Conservation (phyloP, 1,140 invertebrate species). For the Drosophila persimilis region DNA sequence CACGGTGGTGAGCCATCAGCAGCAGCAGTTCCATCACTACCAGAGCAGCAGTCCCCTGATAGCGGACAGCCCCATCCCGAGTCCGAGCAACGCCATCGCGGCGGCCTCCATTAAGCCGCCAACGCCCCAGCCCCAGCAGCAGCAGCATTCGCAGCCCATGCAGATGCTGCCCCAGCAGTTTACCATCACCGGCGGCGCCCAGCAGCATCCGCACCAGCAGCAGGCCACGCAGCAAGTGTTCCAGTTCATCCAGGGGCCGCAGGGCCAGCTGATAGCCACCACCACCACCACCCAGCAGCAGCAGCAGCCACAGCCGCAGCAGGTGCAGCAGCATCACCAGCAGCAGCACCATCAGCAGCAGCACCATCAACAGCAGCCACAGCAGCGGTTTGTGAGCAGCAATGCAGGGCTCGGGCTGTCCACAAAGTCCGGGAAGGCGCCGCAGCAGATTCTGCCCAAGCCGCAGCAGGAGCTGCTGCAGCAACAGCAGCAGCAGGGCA, state of each 20-base stretch:
- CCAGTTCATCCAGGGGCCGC: slow-evolving; percentile 80
- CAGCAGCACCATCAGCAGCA: slow-evolving; percentile 10
- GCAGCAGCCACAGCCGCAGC: slow-evolving; percentile 43
- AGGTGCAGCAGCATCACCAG: slow-evolving; percentile 50
- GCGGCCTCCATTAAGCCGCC: slow-evolving; percentile 77
- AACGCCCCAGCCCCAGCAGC: slow-evolving; percentile 72
- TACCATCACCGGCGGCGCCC: slow-evolving; percentile 60
- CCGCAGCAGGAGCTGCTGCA: slow-evolving; percentile 63
- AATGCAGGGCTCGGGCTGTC: slow-evolving; percentile 60
- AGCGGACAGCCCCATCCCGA: slow-evolving; percentile 79
- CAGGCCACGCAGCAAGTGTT: slow-evolving; percentile 69
- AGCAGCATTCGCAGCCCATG: slow-evolving; percentile 63
- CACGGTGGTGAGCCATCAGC: slow-evolving; percentile 55
- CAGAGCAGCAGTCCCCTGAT: slow-evolving; percentile 81
- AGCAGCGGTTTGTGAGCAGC: slow-evolving; percentile 59
- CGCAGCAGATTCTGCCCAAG: slow-evolving; percentile 80
- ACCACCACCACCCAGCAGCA: slow-evolving; percentile 44
- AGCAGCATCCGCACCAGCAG: slow-evolving; percentile 62
- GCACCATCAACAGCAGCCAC: slow-evolving; percentile 46
- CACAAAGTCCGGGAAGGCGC: slow-evolving; percentile 71
- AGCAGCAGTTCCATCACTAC: slow-evolving; percentile 76
- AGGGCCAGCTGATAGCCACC: slow-evolving; percentile 78
- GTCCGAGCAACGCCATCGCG: slow-evolving; percentile 74
- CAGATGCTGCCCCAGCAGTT: slow-evolving; percentile 81
- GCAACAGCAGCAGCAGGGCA: slow-evolving; percentile 51